phyloP scores from a whole-genome alignment of 2,797 vertebrate species.

The Anolis apletophallus region DNA sequence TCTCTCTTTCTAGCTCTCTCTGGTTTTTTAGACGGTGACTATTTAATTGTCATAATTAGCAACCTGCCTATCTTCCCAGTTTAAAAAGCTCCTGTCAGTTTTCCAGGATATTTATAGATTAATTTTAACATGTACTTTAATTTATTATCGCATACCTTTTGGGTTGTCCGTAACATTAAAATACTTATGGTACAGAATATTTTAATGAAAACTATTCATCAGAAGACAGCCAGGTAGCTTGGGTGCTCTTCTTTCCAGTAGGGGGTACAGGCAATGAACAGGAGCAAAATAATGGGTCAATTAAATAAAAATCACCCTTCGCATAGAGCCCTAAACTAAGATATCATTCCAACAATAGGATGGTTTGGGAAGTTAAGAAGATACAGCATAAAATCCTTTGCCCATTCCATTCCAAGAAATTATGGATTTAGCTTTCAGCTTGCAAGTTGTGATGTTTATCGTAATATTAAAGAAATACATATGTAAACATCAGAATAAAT shows the following conservation, averaged over 20 bases:
- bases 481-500: slow-evolving; percentile 32
- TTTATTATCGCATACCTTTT: slow-evolving; percentile 84
- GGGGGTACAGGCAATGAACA: slow-evolving; percentile 80
- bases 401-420: slow-evolving; percentile 63
- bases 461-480: slow-evolving; percentile 45
- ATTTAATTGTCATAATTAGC: slow-evolving; percentile 86
- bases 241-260: slow-evolving; percentile 81
- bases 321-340: slow-evolving; percentile 63
- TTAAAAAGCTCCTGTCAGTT: slow-evolving; percentile 83
- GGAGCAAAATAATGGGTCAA: slow-evolving; percentile 85
- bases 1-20: slow-evolving; percentile 40
- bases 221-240: slow-evolving; percentile 83
- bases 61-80: slow-evolving; percentile 73
- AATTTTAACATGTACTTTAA: slow-evolving; percentile 84
- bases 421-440: slow-evolving; percentile 42
- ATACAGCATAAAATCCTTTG: slow-evolving; percentile 50
- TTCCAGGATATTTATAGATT: slow-evolving; percentile 83
- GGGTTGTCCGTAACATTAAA: slow-evolving; percentile 85
- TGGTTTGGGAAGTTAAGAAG: slow-evolving; percentile 58
- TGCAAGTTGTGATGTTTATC: slow-evolving; percentile 47
- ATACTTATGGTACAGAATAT: slow-evolving; percentile 87
- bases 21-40: slow-evolving; percentile 46
- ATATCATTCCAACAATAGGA: slow-evolving; percentile 71
- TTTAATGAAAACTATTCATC: slow-evolving; percentile 91
- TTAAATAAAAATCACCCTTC: slow-evolving; percentile 72